These are phyloP conservation scores for Danaus plexippus DNA, from an alignment of 1,140 invertebrate species.

Conservation along the genomic window DNA sequence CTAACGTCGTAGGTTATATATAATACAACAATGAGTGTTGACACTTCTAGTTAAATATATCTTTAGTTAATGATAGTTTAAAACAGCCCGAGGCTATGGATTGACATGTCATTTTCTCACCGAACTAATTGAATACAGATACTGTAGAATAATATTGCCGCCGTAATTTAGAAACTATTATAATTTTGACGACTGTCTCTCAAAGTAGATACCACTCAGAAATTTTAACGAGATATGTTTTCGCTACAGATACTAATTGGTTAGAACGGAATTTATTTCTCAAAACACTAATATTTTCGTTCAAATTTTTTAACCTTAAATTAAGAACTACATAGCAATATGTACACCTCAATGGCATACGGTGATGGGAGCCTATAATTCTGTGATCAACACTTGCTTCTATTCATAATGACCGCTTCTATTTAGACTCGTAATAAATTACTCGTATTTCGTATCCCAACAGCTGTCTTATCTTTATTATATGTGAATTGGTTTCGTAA, in stretches of 20 bases:
- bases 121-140: slow-evolving; percentile 47
- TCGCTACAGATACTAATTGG: too few relatives aligned
- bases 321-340: too few relatives aligned
- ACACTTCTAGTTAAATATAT: too few relatives aligned
- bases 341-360: too few relatives aligned
- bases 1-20: too few relatives aligned
- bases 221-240: too few relatives aligned
- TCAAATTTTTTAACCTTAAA: too few relatives aligned
- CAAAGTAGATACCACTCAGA: too few relatives aligned
- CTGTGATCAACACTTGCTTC: slow-evolving; percentile 39
- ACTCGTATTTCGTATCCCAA: slow-evolving; percentile 27
- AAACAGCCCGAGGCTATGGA: slow-evolving; percentile 26
- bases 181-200: background rate
- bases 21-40: too few relatives aligned
- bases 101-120: slow-evolving; percentile 57
- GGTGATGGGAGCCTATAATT: slow-evolving; percentile 32
- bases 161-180: slow-evolving; percentile 37
- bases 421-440: slow-evolving; percentile 35
- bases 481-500: slow-evolving; percentile 27
- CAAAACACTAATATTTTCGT: too few relatives aligned
- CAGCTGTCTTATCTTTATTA: slow-evolving; percentile 35
- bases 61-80: slow-evolving; percentile 36
- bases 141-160: too few relatives aligned
- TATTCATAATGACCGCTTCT: slow-evolving; percentile 26
- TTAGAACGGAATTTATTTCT: too few relatives aligned